A percentile compares a stretch with the other conserved stretches of the same genome.
Conservation (phyloP, 2,888 invertebrate genomes). For the Pemphredon lugubris region DNA sequence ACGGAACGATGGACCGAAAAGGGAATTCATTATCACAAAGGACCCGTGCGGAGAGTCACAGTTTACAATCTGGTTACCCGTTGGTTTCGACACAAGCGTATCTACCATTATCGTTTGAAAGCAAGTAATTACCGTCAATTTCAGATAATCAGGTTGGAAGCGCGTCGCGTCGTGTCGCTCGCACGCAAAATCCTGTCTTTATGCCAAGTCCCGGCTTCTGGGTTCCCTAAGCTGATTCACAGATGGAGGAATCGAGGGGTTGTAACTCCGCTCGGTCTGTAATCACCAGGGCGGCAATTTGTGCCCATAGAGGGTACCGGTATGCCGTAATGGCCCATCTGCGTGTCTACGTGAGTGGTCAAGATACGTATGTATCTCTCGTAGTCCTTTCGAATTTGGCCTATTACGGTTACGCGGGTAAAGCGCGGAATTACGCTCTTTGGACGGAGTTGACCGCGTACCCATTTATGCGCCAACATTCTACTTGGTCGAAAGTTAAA, state of each 20-base stretch:
- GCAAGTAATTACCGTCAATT: slow-evolving; percentile 36
- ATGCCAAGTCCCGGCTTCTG: no score
- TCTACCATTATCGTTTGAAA: not conserved
- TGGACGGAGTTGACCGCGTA: slow-evolving; percentile 1
- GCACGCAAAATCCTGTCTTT: slow-evolving; percentile 20
- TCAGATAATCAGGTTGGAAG: not conserved
- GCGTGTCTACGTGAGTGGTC: slow-evolving; percentile 28
- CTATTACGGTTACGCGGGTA: slow-evolving; percentile 26
- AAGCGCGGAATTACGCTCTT: slow-evolving; percentile 48
- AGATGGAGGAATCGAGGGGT: slow-evolving; percentile 12
- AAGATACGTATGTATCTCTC: slow-evolving; percentile 29
- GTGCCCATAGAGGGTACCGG: slow-evolving; percentile 28
- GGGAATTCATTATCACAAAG: not conserved
- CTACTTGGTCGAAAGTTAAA: slow-evolving; percentile 30
- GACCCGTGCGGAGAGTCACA: not conserved
- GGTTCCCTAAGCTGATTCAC: slow-evolving; percentile 9
- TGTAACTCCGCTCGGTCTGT: slow-evolving; percentile 55
- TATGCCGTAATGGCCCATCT: slow-evolving; percentile 52
- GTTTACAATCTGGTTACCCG: not conserved
- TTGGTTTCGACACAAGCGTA: not conserved
- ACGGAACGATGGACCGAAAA: not conserved
- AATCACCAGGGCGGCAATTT: slow-evolving; percentile 63
- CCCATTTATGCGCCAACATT: slow-evolving; percentile 41
- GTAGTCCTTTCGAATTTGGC: slow-evolving; percentile 41
- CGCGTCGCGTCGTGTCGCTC: not conserved